Percentiles rank a stretch among this genome's conserved stretches.
phyloP scores from a whole-genome alignment of 1,140 invertebrate genomes.

The Telenomus remus region DNA sequence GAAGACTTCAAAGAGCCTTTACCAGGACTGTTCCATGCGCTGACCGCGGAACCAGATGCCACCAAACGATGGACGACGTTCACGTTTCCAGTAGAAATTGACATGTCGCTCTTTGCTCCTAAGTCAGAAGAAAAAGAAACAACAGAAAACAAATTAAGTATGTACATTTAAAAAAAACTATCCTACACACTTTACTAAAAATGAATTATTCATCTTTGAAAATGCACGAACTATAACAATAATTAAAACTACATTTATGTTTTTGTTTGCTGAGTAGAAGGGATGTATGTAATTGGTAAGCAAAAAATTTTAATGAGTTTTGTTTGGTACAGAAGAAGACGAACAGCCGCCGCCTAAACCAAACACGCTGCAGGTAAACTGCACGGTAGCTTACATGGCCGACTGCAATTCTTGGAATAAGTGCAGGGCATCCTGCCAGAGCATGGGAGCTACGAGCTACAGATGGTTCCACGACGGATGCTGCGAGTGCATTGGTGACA shows the following conservation, averaged over 20 bases:
- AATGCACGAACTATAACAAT: conserved; percentile 30
- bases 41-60: conserved; percentile 86
- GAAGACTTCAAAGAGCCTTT: conserved; percentile 89
- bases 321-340: conserved; percentile 34
- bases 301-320: conserved; percentile 6
- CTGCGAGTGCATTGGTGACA: conserved; percentile 91
- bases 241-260: too few relatives aligned
- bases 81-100: conserved; percentile 85
- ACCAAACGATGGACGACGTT: conserved; percentile 85
- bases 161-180: conserved; percentile 65
- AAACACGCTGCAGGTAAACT: conserved; percentile 83
- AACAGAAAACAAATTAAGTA: conserved; percentile 82
- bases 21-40: conserved; percentile 86
- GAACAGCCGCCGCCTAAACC: conserved; percentile 20
- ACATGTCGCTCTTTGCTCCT: conserved; percentile 74
- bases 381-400: conserved; percentile 91
- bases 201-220: conserved; percentile 13
- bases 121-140: conserved; percentile 82
- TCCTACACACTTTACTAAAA: conserved; percentile 3
- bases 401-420: conserved; percentile 91
- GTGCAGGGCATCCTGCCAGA: conserved; percentile 85
- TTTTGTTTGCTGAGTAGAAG: conserved; percentile 11
- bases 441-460: conserved; percentile 82
- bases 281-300: not conserved
- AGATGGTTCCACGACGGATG: conserved; percentile 95